These are phyloP conservation scores for Aspidiotus rigidus DNA, from an alignment of 2,888 invertebrate species.

Conservation along the genomic window DNA sequence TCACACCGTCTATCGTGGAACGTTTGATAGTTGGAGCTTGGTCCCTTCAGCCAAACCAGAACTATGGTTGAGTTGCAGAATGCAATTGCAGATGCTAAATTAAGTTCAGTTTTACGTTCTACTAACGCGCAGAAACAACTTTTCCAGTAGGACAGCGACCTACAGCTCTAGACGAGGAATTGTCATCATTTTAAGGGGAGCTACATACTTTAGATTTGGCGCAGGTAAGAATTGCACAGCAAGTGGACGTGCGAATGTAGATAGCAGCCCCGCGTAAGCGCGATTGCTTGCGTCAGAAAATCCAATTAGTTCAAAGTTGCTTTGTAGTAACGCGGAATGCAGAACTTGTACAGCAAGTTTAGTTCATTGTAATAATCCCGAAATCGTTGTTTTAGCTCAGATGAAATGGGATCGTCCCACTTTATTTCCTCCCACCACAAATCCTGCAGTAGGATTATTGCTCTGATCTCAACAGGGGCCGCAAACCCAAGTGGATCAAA, in stretches of 20 bases:
- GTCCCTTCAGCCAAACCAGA: too few species aligned
- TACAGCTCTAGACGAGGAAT: too few species aligned
- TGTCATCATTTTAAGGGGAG: too few species aligned
- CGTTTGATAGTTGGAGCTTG: too few species aligned
- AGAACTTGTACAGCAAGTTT: not conserved
- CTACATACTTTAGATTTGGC: not conserved
- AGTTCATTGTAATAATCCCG: not conserved
- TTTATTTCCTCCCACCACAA: too few species aligned
- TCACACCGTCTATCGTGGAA: too few species aligned
- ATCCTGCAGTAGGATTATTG: not conserved
- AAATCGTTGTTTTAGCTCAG: not conserved
- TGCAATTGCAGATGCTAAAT: too few species aligned
- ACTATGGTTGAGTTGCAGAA: too few species aligned
- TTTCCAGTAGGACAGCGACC: too few species aligned
- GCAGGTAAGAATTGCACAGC: not conserved
- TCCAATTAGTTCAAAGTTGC: not conserved
- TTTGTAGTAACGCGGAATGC: not conserved
- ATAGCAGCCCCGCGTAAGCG: not conserved
- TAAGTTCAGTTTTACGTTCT: too few species aligned
- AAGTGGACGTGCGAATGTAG: not conserved
- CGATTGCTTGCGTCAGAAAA: slow-evolving; percentile 1
- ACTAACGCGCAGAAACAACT: too few species aligned
- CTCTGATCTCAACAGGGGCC: not conserved
- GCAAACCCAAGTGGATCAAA: not conserved
- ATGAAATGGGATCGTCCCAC: not conserved